Conservation (phyloP, 2,888 invertebrate genomes). For the Microctonus aethiopoides region DNA sequence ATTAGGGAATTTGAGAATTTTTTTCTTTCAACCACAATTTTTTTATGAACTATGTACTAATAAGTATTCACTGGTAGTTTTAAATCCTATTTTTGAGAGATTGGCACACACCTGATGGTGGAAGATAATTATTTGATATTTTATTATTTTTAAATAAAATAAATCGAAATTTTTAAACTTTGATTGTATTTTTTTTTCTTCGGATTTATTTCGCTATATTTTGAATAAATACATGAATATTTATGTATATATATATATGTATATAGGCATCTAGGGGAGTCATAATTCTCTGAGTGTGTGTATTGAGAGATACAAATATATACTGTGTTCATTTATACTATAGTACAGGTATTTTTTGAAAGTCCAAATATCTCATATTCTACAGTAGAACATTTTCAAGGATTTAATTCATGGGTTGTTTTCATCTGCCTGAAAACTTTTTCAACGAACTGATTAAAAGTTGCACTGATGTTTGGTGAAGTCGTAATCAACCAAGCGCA, state of each 20-base stretch:
- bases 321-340: too few relatives aligned
- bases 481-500: background rate
- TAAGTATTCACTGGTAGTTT: slow-evolving; percentile 4
- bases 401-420: slow-evolving; percentile 24
- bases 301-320: too few relatives aligned
- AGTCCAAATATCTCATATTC: slow-evolving; percentile 39
- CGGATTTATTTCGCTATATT: too few relatives aligned
- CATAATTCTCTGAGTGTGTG: too few relatives aligned
- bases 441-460: slow-evolving; percentile 17
- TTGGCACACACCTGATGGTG: slow-evolving; percentile 11
- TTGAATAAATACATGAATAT: too few relatives aligned
- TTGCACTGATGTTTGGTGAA: background rate
- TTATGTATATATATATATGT: too few relatives aligned
- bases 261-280: too few relatives aligned
- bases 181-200: too few relatives aligned
- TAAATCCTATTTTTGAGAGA: background rate
- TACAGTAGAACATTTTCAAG: slow-evolving; percentile 50
- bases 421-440: background rate
- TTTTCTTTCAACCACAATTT: background rate
- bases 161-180: too few relatives aligned
- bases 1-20: slow-evolving; percentile 10
- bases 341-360: background rate
- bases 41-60: slow-evolving; percentile 2
- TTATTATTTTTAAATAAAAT: too few relatives aligned
- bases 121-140: background rate